A percentile compares a stretch with the other conserved stretches of the same genome.
These are phyloP conservation scores for Phymatocera aterrima DNA, from an alignment of 2,888 invertebrate species.

Conservation along the genomic window DNA sequence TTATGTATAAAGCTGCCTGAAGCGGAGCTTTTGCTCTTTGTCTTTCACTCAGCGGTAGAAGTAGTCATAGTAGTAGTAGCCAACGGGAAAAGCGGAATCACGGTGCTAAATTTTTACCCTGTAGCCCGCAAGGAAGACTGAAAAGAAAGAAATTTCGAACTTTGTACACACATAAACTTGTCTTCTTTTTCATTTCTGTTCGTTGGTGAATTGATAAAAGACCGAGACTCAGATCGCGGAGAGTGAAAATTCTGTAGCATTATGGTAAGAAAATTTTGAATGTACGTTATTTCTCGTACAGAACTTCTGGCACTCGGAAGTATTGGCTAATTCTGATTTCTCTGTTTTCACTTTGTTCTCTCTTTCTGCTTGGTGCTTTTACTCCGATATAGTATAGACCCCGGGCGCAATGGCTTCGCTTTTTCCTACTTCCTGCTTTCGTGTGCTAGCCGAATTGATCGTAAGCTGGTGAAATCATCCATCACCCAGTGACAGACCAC, in stretches of 20 bases:
- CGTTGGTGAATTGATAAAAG: too few relatives aligned
- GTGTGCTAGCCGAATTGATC: slow-evolving; percentile 59
- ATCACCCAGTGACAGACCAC: slow-evolving; percentile 72
- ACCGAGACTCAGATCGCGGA: too few relatives aligned
- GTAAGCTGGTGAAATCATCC: slow-evolving; percentile 72
- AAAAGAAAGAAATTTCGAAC: background rate
- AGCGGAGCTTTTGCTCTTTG: slow-evolving; percentile 12
- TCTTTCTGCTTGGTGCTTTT: background rate
- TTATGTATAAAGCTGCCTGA: background rate
- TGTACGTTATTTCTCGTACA: too few relatives aligned
- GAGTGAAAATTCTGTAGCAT: too few relatives aligned
- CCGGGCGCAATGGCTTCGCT: background rate
- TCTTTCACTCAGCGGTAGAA: background rate
- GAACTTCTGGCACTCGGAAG: too few relatives aligned
- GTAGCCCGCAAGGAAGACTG: background rate
- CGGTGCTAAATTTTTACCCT: background rate
- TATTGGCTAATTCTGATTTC: too few relatives aligned
- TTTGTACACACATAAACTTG: too few relatives aligned
- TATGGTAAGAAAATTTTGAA: too few relatives aligned
- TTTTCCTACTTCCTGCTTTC: background rate
- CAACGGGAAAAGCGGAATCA: background rate
- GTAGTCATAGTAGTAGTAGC: background rate
- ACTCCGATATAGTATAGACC: background rate
- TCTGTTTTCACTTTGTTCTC: too few relatives aligned
- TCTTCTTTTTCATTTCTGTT: too few relatives aligned